Evolutionary conservation across 2,888 invertebrate genomes (phyloP).

Genomic region (Saturnia pavonia): DNA sequence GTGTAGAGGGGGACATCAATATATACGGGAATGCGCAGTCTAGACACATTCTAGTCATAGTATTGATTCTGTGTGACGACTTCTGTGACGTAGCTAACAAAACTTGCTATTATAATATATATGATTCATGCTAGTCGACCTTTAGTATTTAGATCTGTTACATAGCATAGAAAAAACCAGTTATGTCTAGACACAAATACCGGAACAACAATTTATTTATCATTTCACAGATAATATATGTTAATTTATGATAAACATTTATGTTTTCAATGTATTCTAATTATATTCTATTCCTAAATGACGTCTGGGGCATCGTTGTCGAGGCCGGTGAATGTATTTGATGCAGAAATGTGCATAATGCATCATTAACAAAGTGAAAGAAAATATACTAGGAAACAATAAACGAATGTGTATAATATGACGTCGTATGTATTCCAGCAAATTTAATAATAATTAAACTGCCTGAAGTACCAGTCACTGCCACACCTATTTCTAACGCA

Average conservation of each 20-base stretch:
- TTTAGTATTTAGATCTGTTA: background rate
- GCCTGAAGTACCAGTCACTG: too few relatives aligned
- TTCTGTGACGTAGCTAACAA: slow-evolving; percentile 3
- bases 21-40: slow-evolving; percentile 16
- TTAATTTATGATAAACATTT: slow-evolving; percentile 17
- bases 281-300: background rate
- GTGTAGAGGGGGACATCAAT: background rate
- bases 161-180: slow-evolving; percentile 9
- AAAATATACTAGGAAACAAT: background rate
- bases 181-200: slow-evolving; percentile 9
- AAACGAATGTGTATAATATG: background rate
- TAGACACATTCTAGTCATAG: slow-evolving; percentile 4
- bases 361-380: background rate
- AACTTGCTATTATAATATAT: background rate
- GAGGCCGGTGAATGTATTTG: background rate
- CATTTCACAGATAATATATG: background rate
- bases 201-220: slow-evolving; percentile 13
- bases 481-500: too few relatives aligned
- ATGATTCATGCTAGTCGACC: background rate
- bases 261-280: background rate
- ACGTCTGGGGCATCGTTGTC: background rate
- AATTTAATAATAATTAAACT: too few relatives aligned
- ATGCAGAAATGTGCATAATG: background rate
- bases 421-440: background rate
- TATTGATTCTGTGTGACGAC: slow-evolving; percentile 9